Percentiles rank a stretch among this genome's conserved stretches.
Conservation (phyloP, 2,888 invertebrate genomes). For the Horisme vitalbata region DNA sequence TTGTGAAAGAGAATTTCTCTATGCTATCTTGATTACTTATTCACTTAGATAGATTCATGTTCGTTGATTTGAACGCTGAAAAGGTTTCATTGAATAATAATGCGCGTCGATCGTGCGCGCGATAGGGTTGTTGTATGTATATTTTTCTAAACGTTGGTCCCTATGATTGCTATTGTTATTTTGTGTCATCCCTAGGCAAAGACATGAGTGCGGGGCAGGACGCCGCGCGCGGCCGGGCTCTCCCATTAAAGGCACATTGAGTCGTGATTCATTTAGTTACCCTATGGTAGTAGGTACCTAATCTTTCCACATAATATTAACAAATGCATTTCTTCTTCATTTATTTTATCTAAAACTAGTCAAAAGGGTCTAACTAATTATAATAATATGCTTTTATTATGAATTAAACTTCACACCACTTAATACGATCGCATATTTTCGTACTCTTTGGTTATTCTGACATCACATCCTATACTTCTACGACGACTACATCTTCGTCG, state of each 20-base stretch:
- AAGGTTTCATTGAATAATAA: constrained; percentile 60
- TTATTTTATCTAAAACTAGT: constrained; percentile 71
- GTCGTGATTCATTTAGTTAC: constrained; percentile 72
- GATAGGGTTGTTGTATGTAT: constrained; percentile 64
- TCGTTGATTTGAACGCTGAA: constrained; percentile 36
- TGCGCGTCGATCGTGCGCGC: constrained; percentile 58
- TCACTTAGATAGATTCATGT: too few relatives aligned
- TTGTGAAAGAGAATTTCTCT: too few relatives aligned
- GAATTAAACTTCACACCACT: constrained; percentile 77
- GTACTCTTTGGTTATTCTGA: constrained; percentile 68
- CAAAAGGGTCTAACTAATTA: constrained; percentile 60
- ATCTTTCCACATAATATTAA: constrained; percentile 55
- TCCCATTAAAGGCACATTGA: constrained; percentile 81
- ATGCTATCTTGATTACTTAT: constrained; percentile 1
- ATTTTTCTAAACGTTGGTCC: constrained; percentile 82
- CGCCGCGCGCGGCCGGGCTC: constrained; percentile 74
- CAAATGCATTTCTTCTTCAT: constrained; percentile 54
- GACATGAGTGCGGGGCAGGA: constrained; percentile 57
- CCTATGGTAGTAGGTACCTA: constrained; percentile 69
- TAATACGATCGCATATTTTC: constrained; percentile 57
- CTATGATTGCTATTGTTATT: constrained; percentile 79
- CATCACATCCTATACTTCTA: constrained; percentile 75
- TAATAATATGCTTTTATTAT: constrained; percentile 58
- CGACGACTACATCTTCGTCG: constrained; percentile 63
- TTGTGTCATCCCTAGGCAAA: constrained; percentile 54